Evolutionary conservation across 2,113 vertebrate genomes (phyloP).

Genomic region (Sinocyclocheilus maitianheensis): DNA sequence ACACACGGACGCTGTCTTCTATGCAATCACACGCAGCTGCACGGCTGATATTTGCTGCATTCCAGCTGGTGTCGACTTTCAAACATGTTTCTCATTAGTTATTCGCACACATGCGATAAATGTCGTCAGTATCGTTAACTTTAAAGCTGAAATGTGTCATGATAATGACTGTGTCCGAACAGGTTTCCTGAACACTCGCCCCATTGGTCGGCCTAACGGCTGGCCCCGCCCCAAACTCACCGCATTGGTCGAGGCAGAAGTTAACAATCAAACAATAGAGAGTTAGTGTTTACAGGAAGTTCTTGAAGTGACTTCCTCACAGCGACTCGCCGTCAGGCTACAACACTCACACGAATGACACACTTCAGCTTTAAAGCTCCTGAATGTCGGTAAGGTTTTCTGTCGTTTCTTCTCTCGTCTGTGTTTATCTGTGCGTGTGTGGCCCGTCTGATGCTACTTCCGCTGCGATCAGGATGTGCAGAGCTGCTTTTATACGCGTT

Average conservation of each 20-base stretch:
- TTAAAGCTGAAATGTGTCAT: background rate
- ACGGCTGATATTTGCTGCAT: slow-evolving; percentile 16
- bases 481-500: slow-evolving; percentile 12
- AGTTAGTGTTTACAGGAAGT: slow-evolving; percentile 12
- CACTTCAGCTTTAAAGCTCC: background rate
- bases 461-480: background rate
- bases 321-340: no score
- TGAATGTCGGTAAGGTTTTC: background rate
- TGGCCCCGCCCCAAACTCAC: background rate
- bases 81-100: background rate
- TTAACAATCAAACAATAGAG: background rate
- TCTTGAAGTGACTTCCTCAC: background rate
- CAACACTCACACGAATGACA: background rate
- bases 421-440: background rate
- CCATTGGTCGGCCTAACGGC: background rate
- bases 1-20: background rate
- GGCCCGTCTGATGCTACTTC: background rate
- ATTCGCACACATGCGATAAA: slow-evolving; percentile 15
- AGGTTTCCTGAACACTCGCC: background rate
- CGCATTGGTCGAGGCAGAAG: background rate
- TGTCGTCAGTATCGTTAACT: background rate
- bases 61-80: slow-evolving; percentile 6
- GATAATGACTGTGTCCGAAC: background rate
- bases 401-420: background rate
- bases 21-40: background rate